A percentile compares a stretch with the other conserved stretches of the same genome.
These are phyloP conservation scores for Morpho helenor DNA, from an alignment of 2,888 invertebrate species.

Conservation along the genomic window DNA sequence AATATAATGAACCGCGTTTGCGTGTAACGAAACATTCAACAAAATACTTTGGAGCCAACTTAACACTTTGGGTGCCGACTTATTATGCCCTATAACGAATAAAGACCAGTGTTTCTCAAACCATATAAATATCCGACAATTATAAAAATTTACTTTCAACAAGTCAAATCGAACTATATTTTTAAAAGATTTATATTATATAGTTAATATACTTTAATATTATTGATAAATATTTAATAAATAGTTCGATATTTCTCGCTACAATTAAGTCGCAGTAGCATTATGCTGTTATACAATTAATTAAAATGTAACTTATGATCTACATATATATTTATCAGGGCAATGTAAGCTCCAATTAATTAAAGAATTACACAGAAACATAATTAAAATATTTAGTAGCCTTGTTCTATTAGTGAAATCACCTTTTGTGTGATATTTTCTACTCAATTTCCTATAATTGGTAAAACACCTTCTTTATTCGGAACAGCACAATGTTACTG, in stretches of 20 bases:
- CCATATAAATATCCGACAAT: constrained; percentile 28
- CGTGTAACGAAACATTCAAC: constrained; percentile 74
- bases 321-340: too few relatives aligned
- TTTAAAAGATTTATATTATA: neutral
- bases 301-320: too few relatives aligned
- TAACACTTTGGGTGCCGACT: constrained; percentile 72
- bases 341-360: too few relatives aligned
- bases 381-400: neutral
- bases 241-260: constrained; percentile 12
- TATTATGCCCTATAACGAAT: constrained; percentile 64
- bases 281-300: neutral
- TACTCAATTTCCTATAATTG: too few relatives aligned
- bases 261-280: constrained; percentile 36
- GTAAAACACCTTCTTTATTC: too few relatives aligned
- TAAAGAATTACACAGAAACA: neutral
- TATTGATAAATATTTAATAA: constrained; percentile 12
- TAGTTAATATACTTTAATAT: constrained; percentile 5
- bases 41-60: constrained; percentile 75
- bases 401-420: too few relatives aligned
- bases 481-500: too few relatives aligned
- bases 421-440: too few relatives aligned
- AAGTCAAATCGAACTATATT: constrained; percentile 9
- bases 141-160: constrained; percentile 11
- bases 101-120: constrained; percentile 77
- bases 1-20: constrained; percentile 61